phyloP scores from a whole-genome alignment of 1,140 invertebrate genomes.

The Ips nitidus region DNA sequence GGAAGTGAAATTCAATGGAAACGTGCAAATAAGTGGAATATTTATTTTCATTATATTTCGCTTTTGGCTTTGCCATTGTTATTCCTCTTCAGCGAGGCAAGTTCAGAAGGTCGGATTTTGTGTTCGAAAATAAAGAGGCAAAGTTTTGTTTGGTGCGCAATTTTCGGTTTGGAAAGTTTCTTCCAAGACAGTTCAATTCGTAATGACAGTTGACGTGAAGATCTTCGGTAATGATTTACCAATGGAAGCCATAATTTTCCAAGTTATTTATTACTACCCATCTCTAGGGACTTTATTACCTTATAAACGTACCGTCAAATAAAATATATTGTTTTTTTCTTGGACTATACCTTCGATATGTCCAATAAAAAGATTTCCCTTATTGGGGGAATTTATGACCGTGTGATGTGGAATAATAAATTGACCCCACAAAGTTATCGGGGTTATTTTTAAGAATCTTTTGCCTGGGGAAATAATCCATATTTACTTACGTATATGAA shows the following conservation, averaged over 20 bases:
- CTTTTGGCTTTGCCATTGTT: slow-evolving; percentile 27
- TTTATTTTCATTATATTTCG: slow-evolving; percentile 38
- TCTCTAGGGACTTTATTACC: slow-evolving; percentile 4
- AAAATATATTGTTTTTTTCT: slow-evolving; percentile 6
- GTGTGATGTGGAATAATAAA: slow-evolving; percentile 14
- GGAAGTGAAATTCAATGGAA: slow-evolving; percentile 34
- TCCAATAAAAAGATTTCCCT: slow-evolving; percentile 8
- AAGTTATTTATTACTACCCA: neutral
- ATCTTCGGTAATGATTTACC: neutral
- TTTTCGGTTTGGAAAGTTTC: slow-evolving; percentile 13
- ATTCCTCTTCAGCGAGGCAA: slow-evolving; percentile 24
- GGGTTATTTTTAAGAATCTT: no score
- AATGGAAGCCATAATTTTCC: no score
- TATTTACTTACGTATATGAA: no score
- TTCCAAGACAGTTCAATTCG: slow-evolving; percentile 11
- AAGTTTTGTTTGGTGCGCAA: slow-evolving; percentile 23
- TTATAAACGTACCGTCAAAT: slow-evolving; percentile 8
- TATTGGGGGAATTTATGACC: slow-evolving; percentile 7
- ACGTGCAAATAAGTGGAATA: slow-evolving; percentile 39
- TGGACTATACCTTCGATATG: slow-evolving; percentile 6
- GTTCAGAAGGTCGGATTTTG: slow-evolving; percentile 27
- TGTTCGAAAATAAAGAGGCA: slow-evolving; percentile 17
- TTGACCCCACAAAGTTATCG: neutral
- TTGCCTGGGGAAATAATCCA: no score
- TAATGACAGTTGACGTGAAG: neutral